phyloP scores from a whole-genome alignment of 2,113 vertebrate species.

The Sebastes schlegelii region DNA sequence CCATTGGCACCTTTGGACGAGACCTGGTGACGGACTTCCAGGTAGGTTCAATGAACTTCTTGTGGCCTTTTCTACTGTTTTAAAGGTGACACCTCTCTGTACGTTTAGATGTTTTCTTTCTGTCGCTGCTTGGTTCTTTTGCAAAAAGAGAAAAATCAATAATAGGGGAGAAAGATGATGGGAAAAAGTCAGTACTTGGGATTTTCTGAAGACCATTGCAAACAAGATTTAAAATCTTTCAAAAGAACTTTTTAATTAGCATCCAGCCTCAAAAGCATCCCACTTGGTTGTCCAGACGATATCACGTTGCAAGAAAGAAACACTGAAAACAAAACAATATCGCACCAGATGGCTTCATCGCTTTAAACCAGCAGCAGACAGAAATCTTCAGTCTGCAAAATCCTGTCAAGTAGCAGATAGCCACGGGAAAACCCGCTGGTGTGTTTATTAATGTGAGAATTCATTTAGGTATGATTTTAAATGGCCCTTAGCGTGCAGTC shows the following conservation, averaged over 20 bases:
- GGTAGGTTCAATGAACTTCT: conserved; percentile 83
- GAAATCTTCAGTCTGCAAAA: not conserved
- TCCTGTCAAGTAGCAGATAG: not conserved
- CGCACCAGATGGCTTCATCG: conserved; percentile 2
- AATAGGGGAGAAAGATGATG: not conserved
- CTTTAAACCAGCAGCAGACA: conserved; percentile 7
- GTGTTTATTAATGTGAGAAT: conserved; percentile 44
- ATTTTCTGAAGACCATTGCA: not conserved
- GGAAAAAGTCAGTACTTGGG: not conserved
- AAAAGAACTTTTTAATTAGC: conserved; percentile 3
- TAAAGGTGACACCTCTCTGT: conserved; percentile 76
- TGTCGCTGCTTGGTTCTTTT: conserved; percentile 49
- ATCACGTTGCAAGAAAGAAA: not conserved
- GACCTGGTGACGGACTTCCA: conserved; percentile 94
- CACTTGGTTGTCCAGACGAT: not conserved
- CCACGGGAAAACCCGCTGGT: conserved; percentile 1
- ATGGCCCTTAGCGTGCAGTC: conserved; percentile 45
- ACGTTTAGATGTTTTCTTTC: conserved; percentile 71
- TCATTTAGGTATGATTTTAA: conserved; percentile 36
- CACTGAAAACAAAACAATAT: not conserved
- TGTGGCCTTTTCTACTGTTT: conserved; percentile 71
- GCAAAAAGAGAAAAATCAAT: conserved; percentile 21
- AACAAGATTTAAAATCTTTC: conserved; percentile 22
- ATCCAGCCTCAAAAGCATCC: conserved; percentile 14
- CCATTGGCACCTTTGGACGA: conserved; percentile 93